Evolutionary conservation across 2,113 vertebrate species (phyloP).

Genomic region (Hystrix cristata): DNA sequence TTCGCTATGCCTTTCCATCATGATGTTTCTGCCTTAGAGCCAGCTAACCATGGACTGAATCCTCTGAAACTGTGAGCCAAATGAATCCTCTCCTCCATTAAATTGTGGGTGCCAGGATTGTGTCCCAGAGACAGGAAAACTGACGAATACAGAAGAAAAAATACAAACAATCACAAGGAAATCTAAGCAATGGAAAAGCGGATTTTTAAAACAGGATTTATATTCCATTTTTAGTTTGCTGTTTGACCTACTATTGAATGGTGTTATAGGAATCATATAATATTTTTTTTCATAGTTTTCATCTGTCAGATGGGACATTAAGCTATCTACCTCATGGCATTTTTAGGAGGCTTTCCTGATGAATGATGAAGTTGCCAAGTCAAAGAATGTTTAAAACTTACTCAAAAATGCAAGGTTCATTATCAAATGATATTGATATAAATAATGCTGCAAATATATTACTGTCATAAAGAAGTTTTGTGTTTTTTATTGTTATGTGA

Average conservation of each 20-base stretch:
- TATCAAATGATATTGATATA: constrained; percentile 27
- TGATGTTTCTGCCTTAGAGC: neutral
- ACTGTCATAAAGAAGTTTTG: constrained; percentile 54
- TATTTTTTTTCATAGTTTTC: constrained; percentile 17
- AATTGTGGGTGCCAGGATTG: neutral
- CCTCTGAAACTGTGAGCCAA: neutral
- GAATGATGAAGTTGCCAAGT: constrained; percentile 54
- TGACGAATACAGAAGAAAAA: neutral
- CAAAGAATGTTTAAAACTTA: constrained; percentile 45
- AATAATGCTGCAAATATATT: neutral
- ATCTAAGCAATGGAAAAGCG: constrained; percentile 14
- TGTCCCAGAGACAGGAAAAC: neutral
- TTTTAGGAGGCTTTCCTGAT: constrained; percentile 43
- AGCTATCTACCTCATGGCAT: constrained; percentile 22
- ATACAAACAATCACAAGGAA: neutral
- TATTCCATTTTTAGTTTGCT: neutral
- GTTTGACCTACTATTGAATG: neutral
- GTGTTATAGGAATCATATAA: neutral
- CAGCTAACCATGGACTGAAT: neutral
- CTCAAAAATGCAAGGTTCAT: neutral
- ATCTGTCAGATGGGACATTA: neutral
- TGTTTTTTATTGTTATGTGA: constrained; percentile 63
- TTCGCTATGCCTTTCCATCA: neutral
- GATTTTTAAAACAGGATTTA: neutral
- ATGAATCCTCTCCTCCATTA: neutral